Percentiles rank a stretch among this genome's conserved stretches.
These are phyloP conservation scores for Temnothorax longispinosus DNA, from an alignment of 1,140 invertebrate genomes.

Conservation along the genomic window DNA sequence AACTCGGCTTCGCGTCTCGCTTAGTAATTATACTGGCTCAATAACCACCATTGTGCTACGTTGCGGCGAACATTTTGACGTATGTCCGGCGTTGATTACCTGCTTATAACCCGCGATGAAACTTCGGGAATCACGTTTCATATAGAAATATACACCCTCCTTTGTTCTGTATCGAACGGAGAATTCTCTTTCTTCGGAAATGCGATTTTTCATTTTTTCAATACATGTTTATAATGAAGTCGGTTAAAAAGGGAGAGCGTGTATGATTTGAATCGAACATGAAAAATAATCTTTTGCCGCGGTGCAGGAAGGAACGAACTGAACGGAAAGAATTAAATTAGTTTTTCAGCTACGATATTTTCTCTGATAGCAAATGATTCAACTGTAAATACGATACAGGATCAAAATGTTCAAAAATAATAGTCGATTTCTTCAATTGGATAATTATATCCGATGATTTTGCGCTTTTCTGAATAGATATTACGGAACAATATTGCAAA, in stretches of 20 bases:
- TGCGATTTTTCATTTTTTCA: background rate
- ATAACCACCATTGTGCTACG: slow-evolving; percentile 57
- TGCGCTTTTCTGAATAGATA: background rate
- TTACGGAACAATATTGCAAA: background rate
- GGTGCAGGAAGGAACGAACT: background rate
- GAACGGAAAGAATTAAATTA: background rate
- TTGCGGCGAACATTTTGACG: slow-evolving; percentile 35
- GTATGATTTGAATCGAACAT: background rate
- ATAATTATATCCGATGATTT: background rate
- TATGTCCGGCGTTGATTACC: slow-evolving; percentile 27
- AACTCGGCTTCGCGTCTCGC: slow-evolving; percentile 19
- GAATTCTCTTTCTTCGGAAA: background rate
- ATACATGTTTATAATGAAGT: no score
- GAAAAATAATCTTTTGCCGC: background rate
- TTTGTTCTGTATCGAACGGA: background rate
- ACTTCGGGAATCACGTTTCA: background rate
- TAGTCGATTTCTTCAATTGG: background rate
- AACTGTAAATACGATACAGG: background rate
- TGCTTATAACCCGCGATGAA: slow-evolving; percentile 4
- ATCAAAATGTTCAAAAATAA: background rate
- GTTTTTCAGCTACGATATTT: background rate
- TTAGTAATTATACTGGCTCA: slow-evolving; percentile 71
- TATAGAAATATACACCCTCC: background rate
- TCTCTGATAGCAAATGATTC: background rate
- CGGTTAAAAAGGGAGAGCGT: background rate